A percentile compares a stretch with the other conserved stretches of the same genome.
These are phyloP conservation scores for Eupithecia subumbrata DNA, from an alignment of 2,888 invertebrate species.

Conservation along the genomic window DNA sequence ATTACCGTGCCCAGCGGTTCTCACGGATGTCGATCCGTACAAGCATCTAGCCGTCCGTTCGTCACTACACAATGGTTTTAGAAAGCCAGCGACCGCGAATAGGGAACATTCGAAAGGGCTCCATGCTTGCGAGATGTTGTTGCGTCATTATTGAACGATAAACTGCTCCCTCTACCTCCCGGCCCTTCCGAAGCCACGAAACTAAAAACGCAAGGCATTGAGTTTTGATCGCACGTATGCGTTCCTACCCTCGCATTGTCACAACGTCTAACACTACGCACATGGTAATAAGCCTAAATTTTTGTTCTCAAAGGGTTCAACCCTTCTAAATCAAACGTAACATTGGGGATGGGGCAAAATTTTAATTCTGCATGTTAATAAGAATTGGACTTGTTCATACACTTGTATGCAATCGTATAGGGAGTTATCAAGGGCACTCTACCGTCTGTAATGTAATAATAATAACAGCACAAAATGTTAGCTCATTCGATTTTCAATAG, in stretches of 20 bases:
- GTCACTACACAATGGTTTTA: conserved; percentile 78
- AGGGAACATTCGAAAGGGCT: conserved; percentile 79
- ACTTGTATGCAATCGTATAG: conserved; percentile 78
- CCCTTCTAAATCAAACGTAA: conserved; percentile 69
- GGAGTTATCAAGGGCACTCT: conserved; percentile 80
- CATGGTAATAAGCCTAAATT: conserved; percentile 58
- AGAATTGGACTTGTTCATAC: conserved; percentile 81
- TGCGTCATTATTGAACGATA: conserved; percentile 75
- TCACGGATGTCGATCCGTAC: conserved; percentile 75
- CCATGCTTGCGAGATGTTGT: conserved; percentile 72
- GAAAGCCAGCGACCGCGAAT: conserved; percentile 81
- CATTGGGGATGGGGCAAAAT: conserved; percentile 77
- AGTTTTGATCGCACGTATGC: conserved; percentile 56
- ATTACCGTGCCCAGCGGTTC: conserved; percentile 63
- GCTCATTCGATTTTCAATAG: conserved; percentile 54
- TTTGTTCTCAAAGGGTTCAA: conserved; percentile 79
- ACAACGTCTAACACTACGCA: conserved; percentile 62
- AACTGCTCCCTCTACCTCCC: conserved; percentile 52
- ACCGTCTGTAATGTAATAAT: conserved; percentile 69
- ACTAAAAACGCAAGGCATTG: conserved; percentile 51
- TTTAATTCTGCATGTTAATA: conserved; percentile 82
- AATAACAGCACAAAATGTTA: conserved; percentile 75
- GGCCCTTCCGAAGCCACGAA: conserved; percentile 48
- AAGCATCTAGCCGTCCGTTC: conserved; percentile 58
- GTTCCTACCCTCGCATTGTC: conserved; percentile 69